Conservation (phyloP, 2,113 vertebrate species). For the Diphyllodes magnificus region DNA sequence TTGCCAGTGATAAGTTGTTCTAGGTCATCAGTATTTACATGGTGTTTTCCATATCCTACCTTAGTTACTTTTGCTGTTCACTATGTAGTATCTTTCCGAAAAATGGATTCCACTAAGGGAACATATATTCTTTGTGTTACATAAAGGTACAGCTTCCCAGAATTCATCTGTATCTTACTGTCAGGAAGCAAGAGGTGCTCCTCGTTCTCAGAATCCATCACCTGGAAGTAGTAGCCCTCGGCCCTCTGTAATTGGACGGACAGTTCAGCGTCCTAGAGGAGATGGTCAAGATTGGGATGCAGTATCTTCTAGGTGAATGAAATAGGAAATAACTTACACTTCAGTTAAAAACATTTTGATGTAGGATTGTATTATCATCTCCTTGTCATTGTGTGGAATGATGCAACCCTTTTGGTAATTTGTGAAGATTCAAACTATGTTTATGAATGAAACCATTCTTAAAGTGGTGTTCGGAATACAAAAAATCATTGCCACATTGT, state of each 20-base stretch:
- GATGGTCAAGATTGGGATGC: conserved; percentile 95
- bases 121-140: neutral
- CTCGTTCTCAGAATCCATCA: conserved; percentile 80
- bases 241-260: conserved; percentile 89
- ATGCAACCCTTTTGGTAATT: neutral
- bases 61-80: neutral
- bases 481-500: neutral
- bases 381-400: neutral
- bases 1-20: neutral
- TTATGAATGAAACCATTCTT: neutral
- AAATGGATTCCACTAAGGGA: neutral
- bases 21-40: neutral
- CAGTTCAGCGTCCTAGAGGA: conserved; percentile 85
- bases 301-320: conserved; percentile 82
- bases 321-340: neutral
- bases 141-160: conserved; percentile 83
- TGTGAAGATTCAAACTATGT: neutral
- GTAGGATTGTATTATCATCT: neutral
- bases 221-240: conserved; percentile 85
- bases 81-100: neutral
- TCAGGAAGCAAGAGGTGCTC: conserved; percentile 75
- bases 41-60: neutral
- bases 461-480: neutral
- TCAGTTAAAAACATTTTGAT: neutral
- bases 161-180: conserved; percentile 89